Evolutionary conservation across 2,113 vertebrate genomes (phyloP).

Genomic region (Columba livia): DNA sequence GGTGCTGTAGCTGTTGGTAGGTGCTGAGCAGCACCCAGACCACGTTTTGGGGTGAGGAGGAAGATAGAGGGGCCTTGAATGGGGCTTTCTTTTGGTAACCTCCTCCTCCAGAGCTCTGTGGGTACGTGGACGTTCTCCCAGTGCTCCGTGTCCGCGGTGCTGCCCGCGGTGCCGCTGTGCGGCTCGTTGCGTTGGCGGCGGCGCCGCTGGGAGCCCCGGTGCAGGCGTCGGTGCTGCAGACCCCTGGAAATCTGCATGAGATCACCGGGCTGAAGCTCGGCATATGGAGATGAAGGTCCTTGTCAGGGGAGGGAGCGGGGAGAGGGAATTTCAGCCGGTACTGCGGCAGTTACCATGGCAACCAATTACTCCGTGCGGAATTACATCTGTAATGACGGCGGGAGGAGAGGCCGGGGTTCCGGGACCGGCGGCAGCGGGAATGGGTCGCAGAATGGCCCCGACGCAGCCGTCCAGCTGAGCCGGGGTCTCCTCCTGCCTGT

Average conservation of each 20-base stretch:
- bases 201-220: accelerated
- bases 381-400: slow-evolving; percentile 60
- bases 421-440: no score
- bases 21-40: not conserved
- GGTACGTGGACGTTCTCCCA: not conserved
- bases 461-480: not conserved
- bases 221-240: not conserved
- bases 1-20: not conserved
- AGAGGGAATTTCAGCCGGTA: slow-evolving; percentile 73
- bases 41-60: not conserved
- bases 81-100: not conserved
- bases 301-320: slow-evolving; percentile 53
- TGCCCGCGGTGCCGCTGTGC: not conserved
- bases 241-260: not conserved
- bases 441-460: not conserved
- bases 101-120: not conserved
- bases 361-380: slow-evolving; percentile 80
- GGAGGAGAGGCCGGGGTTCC: no score
- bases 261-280: slow-evolving; percentile 47
- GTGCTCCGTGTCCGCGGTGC: no score
- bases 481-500: not conserved
- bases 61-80: not conserved
- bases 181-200: accelerated
- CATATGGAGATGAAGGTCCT: slow-evolving; percentile 71
- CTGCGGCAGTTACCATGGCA: slow-evolving; percentile 79